Evolutionary conservation across 2,888 invertebrate genomes (phyloP), one percentile per base, ranked within the genome.

Genomic region (Deilephila porcellus): DNA sequence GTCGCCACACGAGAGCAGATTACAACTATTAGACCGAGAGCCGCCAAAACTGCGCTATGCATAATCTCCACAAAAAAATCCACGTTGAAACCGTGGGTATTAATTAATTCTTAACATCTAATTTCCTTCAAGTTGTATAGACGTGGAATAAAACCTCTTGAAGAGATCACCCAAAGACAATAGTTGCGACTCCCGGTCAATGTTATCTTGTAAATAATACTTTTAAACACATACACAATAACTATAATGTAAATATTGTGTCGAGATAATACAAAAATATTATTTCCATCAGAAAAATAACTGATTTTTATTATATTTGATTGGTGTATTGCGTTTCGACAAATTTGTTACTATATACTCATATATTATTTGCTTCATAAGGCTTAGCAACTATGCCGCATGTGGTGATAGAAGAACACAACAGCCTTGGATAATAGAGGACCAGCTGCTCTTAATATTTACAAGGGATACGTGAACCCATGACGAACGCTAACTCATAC

Each of bases 161-260:
- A 20, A 62, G n/a, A 71, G 72, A 62, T 64, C 45, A 60, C 17
- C 3, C 53, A 71, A 60, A 20, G 11, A 32, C 71, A 53, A n/a
- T 20, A 56, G 19, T 53, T 32, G 25, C 56, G 37, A 74, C 34
- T 72, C 73, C 76, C 75, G 77, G 77, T 71, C 64, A 78, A 76
- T 81, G 78, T 82, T 82, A 81, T 81, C 25, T 67, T 67, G 88
- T 81, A 86, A 87, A 84, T 90, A 90, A 90, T 88, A 88, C 88
- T 89, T 87, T 83, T 70, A 80, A 82, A 83, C 73, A 80, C 76
- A 81, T 29, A 64, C 45, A 67, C 52, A 67, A 52, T 52, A 52
- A 25, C 25, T 67, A 52, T 73, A 72, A 71, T 74, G 52, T 73
- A 73, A 75, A 74, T 77, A 72, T 77, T 79, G 79, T 80, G 75